Percentiles rank a stretch among this genome's conserved stretches.
These are phyloP conservation scores for Sclerodermus sp. DNA, from an alignment of 2,888 invertebrate species.

Conservation along the genomic window DNA sequence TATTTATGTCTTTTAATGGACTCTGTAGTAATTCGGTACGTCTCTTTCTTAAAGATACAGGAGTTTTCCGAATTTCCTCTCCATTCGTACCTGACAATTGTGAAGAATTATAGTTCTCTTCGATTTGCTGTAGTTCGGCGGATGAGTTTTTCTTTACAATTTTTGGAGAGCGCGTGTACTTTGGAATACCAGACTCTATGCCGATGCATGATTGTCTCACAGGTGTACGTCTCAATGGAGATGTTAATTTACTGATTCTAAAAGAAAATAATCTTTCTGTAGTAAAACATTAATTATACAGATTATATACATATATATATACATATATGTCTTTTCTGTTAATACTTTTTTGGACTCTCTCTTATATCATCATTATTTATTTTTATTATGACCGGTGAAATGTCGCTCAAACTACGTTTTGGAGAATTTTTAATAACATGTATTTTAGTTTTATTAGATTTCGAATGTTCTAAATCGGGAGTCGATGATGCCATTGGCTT, in stretches of 20 bases:
- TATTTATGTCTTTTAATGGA: slow-evolving; percentile 42
- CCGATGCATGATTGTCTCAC: slow-evolving; percentile 14
- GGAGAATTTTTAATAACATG: slow-evolving; percentile 7
- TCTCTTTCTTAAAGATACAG: slow-evolving; percentile 9
- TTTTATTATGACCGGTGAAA: slow-evolving; percentile 36
- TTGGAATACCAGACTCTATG: slow-evolving; percentile 25
- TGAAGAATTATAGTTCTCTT: slow-evolving; percentile 6
- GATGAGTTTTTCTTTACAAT: slow-evolving; percentile 17
- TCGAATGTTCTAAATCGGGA: slow-evolving; percentile 31
- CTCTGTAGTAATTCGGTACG: slow-evolving; percentile 20
- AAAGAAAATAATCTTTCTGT: slow-evolving; percentile 9
- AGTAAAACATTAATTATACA: not conserved
- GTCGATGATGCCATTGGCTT: slow-evolving; percentile 50
- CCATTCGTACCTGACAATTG: slow-evolving; percentile 11
- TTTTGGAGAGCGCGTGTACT: slow-evolving; percentile 20
- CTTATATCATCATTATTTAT: slow-evolving; percentile 7
- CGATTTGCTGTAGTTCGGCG: slow-evolving; percentile 7
- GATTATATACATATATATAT: no score
- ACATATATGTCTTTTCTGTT: no score
- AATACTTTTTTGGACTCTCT: slow-evolving; percentile 30
- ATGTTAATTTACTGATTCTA: slow-evolving; percentile 2
- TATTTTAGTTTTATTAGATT: slow-evolving; percentile 2
- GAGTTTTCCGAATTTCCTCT: slow-evolving; percentile 12
- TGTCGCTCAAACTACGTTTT: slow-evolving; percentile 30
- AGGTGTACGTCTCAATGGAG: slow-evolving; percentile 13